Evolutionary conservation across 2,888 invertebrate species (phyloP), one percentile per base, ranked within the genome.

Genomic region (Raillietiella orientalis): DNA sequence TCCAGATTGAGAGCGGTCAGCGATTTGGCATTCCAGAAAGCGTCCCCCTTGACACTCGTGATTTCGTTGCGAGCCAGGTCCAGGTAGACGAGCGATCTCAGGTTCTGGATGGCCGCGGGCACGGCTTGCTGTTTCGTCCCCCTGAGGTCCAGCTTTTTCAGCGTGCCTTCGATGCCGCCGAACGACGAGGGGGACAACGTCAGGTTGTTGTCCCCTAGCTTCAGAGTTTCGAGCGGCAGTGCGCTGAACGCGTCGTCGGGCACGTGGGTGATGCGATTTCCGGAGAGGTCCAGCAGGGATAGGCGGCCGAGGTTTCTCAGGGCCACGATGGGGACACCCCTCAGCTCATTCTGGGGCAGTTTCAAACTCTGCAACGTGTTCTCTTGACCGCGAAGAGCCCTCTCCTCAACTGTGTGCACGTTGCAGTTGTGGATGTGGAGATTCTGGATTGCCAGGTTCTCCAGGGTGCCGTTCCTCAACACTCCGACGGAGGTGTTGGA

Each of bases 141-240:
- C 52, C 79, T 79, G 17, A 82, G 50, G 43, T 82, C 79, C 24
- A 82, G 51, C 46, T 82, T 82, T 47, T 77, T 77, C 22, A 82
- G 49, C 8, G 64, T 65, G 29, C 51, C 58, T 39, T 77, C 75
- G 30, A 82, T 50, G 2, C 77, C 77, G n/a, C 53, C 50, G 28
- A 82, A 61, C 4, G 74, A 63, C 25, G 56, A 58, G 1, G 57
- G 38, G 3, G 62, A 55, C 32, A 79, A 43, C 3, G 66, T 67
- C 1, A 75, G 56, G 41, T 74, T 74, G 43, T 79, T 82, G 40
- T 79, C 79, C 3, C 75, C 70, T 26, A 82, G 43, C 45, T 77
- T 77, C 9, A 41, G 30, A 2, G 40, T 40, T n/a, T 35, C 34
- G 21, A 42, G 30, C 8, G 49, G 50, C 9, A 77, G 52, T 1